phyloP scores from a whole-genome alignment of 2,888 invertebrate species.

The Chaetogeoica ovagalla region DNA sequence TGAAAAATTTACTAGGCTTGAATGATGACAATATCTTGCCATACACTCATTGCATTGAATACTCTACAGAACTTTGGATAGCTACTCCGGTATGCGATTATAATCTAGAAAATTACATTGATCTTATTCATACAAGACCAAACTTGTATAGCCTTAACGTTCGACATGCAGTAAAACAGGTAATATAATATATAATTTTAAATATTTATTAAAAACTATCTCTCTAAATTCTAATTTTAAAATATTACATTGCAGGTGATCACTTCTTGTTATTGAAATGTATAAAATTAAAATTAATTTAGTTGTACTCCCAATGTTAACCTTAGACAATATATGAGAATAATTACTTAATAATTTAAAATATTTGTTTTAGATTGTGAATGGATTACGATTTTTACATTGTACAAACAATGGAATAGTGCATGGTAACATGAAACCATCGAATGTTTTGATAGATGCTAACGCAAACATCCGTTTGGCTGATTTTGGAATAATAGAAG shows the following conservation, averaged over 20 bases:
- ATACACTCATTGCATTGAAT: constrained; percentile 19
- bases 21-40: constrained; percentile 4
- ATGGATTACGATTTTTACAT: constrained; percentile 17
- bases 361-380: background rate
- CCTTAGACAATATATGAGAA: too few species aligned
- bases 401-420: background rate
- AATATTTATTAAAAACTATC: too few species aligned
- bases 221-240: too few species aligned
- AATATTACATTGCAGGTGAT: too few species aligned
- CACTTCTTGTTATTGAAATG: too few species aligned
- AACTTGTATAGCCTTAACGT: background rate
- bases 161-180: constrained; percentile 15
- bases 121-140: background rate
- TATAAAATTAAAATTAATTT: too few species aligned
- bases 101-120: constrained; percentile 7
- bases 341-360: too few species aligned
- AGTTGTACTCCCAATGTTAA: too few species aligned
- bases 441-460: constrained; percentile 10
- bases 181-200: background rate
- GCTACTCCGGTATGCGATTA: constrained; percentile 19
- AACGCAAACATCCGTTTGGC: constrained; percentile 3
- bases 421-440: constrained; percentile 26
- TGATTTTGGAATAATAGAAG: constrained; percentile 10
- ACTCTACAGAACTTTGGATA: constrained; percentile 1
- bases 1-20: background rate